These are phyloP conservation scores for Ganaspis brasiliensis DNA, from an alignment of 2,888 invertebrate genomes.

Conservation along the genomic window DNA sequence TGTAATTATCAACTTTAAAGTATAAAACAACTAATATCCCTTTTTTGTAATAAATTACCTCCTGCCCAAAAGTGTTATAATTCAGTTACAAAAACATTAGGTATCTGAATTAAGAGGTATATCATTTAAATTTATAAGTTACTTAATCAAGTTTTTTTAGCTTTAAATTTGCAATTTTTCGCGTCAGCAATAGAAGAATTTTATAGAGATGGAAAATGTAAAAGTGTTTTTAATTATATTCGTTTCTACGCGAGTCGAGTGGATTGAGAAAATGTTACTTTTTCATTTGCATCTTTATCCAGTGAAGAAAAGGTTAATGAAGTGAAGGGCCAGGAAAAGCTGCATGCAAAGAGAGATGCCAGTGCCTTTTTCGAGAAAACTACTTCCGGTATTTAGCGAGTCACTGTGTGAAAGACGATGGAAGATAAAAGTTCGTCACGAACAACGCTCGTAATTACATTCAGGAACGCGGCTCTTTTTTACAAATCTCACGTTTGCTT, in stretches of 20 bases:
- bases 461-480: constrained; percentile 9
- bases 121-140: no score
- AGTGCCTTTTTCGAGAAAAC: constrained; percentile 64
- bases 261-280: constrained; percentile 26
- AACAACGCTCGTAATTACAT: constrained; percentile 18
- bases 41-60: no score
- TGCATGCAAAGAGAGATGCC: constrained; percentile 48
- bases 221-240: neutral
- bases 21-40: no score
- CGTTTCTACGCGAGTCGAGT: neutral
- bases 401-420: constrained; percentile 31
- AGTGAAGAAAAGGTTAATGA: constrained; percentile 26
- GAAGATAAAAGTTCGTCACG: constrained; percentile 62
- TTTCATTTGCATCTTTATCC: constrained; percentile 7
- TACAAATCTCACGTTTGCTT: constrained; percentile 13
- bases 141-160: no score
- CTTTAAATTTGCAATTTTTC: neutral
- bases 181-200: neutral
- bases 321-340: constrained; percentile 20
- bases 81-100: no score
- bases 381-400: constrained; percentile 71
- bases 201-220: neutral
- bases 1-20: no score
- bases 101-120: no score
- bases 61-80: no score